Evolutionary conservation across 1,140 invertebrate genomes (phyloP), one percentile per base, ranked within the genome.

Genomic region (Gonioctena quinquepunctata): DNA sequence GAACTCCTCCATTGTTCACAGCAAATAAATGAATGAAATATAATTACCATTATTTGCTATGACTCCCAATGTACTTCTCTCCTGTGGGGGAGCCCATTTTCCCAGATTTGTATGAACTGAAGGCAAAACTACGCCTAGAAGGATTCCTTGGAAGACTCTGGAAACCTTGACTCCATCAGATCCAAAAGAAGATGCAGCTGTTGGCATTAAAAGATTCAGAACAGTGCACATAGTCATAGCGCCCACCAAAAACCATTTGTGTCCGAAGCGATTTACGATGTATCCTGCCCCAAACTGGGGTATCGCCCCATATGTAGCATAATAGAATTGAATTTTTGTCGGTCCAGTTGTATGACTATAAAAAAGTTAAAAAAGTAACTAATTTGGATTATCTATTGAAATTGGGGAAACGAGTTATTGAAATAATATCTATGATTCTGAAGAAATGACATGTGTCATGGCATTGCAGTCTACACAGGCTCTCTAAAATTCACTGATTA

Each of bases 201-300:
- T 16, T 49, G 75, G 75, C 62, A 79, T 86, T 22, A 85, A 73
- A 33, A 87, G 76, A 48, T 82, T 84, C 78, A 88, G 78, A 6
- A 91, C 59, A 5, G 88, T 83, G 49, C 81, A 75, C 27, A 88
- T 70, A 52, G 80, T 79, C 52, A 90, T 85, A 1, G 91, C 87
- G 0, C 83, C 76, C 4, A 87, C 82, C 11, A 94, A 84, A 6
- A 93, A 84, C 19, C 82, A 81, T 77, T 90, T 88, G 0, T 89
- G 85, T 8, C 92, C 91, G 60, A 87, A 89, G 7, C 84, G 85
- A 62, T 90, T 86, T 0, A 88, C 88, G 0, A 93, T 70, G 68
- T 89, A 87, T 1, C 91, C 92, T 0, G 88, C 91, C 0, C 91
- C 88, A 2, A 94, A 85, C 80, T 81, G 79, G 0, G 87, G 84